Evolutionary conservation across 2,888 invertebrate species (phyloP).

Genomic region (Eumerus sabulonum): DNA sequence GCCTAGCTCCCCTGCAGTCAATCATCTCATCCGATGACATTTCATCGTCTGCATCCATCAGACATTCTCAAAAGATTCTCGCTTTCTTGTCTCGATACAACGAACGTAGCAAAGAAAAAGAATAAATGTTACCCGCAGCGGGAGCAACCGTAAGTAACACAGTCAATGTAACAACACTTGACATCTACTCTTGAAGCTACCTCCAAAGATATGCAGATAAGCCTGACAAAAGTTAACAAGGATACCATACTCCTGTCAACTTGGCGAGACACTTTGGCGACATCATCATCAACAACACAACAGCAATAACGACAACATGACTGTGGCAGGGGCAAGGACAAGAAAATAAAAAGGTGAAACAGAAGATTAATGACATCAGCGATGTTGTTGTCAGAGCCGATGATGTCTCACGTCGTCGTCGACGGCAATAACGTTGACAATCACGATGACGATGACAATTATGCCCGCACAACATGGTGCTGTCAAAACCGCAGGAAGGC

Average conservation of each 20-base stretch:
- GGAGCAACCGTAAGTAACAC: constrained; percentile 47
- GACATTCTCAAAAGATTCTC: constrained; percentile 28
- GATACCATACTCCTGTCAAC: constrained; percentile 24
- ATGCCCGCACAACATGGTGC: constrained; percentile 39
- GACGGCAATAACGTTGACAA: constrained; percentile 46
- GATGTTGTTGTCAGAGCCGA: constrained; percentile 24
- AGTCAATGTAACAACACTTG: constrained; percentile 58
- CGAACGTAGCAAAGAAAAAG: neutral
- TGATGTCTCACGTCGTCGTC: constrained; percentile 41
- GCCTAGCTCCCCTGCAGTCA: neutral
- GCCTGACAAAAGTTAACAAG: constrained; percentile 52
- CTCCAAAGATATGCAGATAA: constrained; percentile 47
- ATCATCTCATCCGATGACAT: constrained; percentile 4
- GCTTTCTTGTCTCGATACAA: neutral
- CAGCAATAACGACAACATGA: neutral
- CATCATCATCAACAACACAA: constrained; percentile 2
- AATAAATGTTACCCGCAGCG: constrained; percentile 13
- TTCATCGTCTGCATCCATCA: constrained; percentile 30
- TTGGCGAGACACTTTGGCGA: constrained; percentile 40
- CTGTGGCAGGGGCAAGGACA: neutral
- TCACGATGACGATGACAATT: constrained; percentile 52
- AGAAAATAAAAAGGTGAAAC: neutral
- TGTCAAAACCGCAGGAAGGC: constrained; percentile 27
- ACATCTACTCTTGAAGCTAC: constrained; percentile 46
- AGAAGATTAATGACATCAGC: constrained; percentile 66